phyloP scores from a whole-genome alignment of 2,113 vertebrate species.

The Corvus cornix region DNA sequence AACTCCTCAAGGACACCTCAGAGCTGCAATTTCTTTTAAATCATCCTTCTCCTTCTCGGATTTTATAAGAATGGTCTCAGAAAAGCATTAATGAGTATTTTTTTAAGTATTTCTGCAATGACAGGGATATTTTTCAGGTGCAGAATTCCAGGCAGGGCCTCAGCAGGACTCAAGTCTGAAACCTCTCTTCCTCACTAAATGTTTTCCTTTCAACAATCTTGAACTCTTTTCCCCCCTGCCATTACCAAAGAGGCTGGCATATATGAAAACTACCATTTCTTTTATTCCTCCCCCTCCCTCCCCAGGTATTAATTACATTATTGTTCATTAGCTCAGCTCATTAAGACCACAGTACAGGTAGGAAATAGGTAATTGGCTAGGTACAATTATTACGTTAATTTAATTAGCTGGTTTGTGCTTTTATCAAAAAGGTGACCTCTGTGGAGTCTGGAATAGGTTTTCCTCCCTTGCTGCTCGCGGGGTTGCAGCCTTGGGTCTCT shows the following conservation, averaged over 20 bases:
- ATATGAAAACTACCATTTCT: conserved; percentile 1
- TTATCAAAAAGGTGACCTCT: conserved; percentile 65
- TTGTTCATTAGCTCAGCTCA: conserved; percentile 62
- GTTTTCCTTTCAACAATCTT: not conserved
- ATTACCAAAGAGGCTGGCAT: not conserved
- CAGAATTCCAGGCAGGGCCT: not conserved
- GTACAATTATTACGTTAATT: conserved; percentile 59
- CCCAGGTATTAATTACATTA: conserved; percentile 56
- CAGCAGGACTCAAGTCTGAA: not conserved
- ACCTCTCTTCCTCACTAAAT: not conserved
- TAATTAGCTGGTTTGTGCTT: conserved; percentile 55
- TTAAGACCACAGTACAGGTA: conserved; percentile 42
- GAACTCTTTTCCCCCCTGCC: not conserved
- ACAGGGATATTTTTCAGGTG: not conserved
- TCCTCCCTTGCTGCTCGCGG: not conserved
- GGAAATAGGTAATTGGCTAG: conserved; percentile 43
- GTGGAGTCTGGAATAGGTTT: conserved; percentile 1
- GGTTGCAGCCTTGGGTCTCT: not conserved
- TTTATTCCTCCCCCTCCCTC: not conserved
- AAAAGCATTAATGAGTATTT: not conserved
- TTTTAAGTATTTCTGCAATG: not conserved
- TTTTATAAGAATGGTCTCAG: not conserved
- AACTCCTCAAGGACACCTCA: not conserved
- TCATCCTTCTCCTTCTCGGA: not conserved
- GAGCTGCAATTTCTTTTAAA: not conserved